Conservation (phyloP, 1,140 invertebrate species). For the Metopolophium dirhodum region DNA sequence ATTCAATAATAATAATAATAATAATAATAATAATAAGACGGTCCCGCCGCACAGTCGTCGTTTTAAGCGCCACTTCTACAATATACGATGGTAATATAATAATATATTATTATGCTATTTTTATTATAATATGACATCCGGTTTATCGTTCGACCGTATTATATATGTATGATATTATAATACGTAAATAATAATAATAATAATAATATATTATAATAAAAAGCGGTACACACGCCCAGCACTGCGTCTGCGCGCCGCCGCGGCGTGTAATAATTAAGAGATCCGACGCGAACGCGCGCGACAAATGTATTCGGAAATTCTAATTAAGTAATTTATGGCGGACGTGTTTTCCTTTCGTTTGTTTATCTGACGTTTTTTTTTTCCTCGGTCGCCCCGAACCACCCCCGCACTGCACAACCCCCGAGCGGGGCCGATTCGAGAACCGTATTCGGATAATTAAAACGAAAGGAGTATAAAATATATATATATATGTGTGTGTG, state of each 20-base stretch:
- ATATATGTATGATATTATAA: not conserved
- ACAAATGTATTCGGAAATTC: constrained; percentile 36
- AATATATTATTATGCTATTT: not conserved
- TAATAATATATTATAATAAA: not conserved
- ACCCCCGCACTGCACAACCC: not conserved
- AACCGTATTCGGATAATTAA: constrained; percentile 21
- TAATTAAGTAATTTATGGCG: constrained; percentile 36
- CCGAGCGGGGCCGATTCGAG: not conserved
- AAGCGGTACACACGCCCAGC: not conserved
- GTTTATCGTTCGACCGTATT: constrained; percentile 5
- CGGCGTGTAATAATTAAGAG: constrained; percentile 12
- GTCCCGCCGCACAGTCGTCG: not conserved
- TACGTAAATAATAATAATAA: not conserved
- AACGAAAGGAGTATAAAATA: not conserved
- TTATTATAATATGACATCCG: not conserved
- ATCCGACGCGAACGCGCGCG: constrained; percentile 1
- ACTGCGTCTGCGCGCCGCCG: not conserved
- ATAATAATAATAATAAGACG: not conserved
- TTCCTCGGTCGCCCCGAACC: not conserved
- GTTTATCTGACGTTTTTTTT: not conserved
- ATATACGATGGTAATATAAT: not conserved
- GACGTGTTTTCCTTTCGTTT: not conserved
- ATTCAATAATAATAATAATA: constrained; percentile 25
- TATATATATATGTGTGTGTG: not conserved
- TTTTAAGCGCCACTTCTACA: not conserved